Conservation (phyloP, 2,797 vertebrate genomes). For the Hyperoplus lanceolatus region DNA sequence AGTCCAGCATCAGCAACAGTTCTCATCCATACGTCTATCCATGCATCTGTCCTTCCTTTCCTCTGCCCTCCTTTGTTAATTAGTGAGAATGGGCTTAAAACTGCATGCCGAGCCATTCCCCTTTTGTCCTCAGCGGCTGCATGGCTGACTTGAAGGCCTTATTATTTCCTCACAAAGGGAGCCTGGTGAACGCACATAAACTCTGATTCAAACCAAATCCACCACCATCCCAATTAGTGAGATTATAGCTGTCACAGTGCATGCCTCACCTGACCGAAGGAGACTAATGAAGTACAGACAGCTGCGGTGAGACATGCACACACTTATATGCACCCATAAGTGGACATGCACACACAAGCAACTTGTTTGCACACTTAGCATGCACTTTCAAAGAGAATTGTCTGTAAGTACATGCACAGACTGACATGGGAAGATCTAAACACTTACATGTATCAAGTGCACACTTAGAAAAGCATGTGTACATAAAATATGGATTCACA, state of each 20-base stretch:
- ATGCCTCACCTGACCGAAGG: conserved; percentile 70
- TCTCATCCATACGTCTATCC: conserved; percentile 51
- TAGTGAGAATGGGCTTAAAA: conserved; percentile 64
- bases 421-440: neutral
- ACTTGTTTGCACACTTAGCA: conserved; percentile 22
- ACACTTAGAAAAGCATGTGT: neutral
- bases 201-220: conserved; percentile 76
- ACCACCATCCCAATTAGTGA: conserved; percentile 78
- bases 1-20: conserved; percentile 41
- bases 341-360: conserved; percentile 18
- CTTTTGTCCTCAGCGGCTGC: conserved; percentile 74
- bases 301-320: conserved; percentile 46
- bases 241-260: conserved; percentile 73
- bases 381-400: neutral
- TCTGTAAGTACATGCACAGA: conserved; percentile 9
- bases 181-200: conserved; percentile 73
- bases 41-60: conserved; percentile 59
- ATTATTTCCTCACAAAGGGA: conserved; percentile 77
- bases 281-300: conserved; percentile 71
- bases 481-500: conserved; percentile 4
- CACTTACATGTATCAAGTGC: conserved; percentile 4
- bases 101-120: conserved; percentile 68
- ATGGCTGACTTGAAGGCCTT: conserved; percentile 75
- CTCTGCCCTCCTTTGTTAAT: conserved; percentile 70
- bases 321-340: neutral